Percentiles rank a stretch among this genome's conserved stretches.
These are phyloP conservation scores for Xenopus tropicalis DNA, from an alignment of 2,113 vertebrate genomes.

Conservation along the genomic window DNA sequence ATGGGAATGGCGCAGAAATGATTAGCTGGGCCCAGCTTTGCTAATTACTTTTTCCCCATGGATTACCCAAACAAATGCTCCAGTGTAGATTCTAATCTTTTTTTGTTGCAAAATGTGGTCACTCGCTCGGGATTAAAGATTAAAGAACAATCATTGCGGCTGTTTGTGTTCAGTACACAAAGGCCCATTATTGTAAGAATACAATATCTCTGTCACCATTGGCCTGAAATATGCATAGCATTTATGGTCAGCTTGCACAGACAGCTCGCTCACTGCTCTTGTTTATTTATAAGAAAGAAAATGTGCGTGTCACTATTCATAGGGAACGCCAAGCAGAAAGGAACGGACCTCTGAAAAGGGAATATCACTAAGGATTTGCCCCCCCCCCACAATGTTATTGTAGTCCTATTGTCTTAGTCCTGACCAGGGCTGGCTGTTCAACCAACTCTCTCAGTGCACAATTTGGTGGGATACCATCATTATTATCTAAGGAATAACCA, in stretches of 20 bases:
- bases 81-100: slow-evolving; percentile 79
- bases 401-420: slow-evolving; percentile 15
- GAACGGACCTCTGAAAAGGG: slow-evolving; percentile 33
- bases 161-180: slow-evolving; percentile 75
- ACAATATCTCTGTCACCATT: slow-evolving; percentile 71
- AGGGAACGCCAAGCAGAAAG: slow-evolving; percentile 41
- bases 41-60: slow-evolving; percentile 21
- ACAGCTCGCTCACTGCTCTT: slow-evolving; percentile 63
- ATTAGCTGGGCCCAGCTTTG: slow-evolving; percentile 20
- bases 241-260: slow-evolving; percentile 61
- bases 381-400: slow-evolving; percentile 46
- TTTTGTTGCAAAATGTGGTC: slow-evolving; percentile 67
- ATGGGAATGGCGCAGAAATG: rapidly evolving
- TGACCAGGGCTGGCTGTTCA: background rate
- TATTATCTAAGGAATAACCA: slow-evolving; percentile 38
- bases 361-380: slow-evolving; percentile 30
- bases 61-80: slow-evolving; percentile 53
- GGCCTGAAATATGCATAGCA: slow-evolving; percentile 60
- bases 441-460: background rate
- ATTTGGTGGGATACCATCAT: slow-evolving; percentile 8
- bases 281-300: slow-evolving; percentile 68
- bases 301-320: slow-evolving; percentile 62
- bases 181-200: slow-evolving; percentile 70
- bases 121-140: slow-evolving; percentile 76
- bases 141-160: slow-evolving; percentile 68